Evolutionary conservation across 1,140 invertebrate species (phyloP).

Genomic region (Pseudomyrmex flavicornis): DNA sequence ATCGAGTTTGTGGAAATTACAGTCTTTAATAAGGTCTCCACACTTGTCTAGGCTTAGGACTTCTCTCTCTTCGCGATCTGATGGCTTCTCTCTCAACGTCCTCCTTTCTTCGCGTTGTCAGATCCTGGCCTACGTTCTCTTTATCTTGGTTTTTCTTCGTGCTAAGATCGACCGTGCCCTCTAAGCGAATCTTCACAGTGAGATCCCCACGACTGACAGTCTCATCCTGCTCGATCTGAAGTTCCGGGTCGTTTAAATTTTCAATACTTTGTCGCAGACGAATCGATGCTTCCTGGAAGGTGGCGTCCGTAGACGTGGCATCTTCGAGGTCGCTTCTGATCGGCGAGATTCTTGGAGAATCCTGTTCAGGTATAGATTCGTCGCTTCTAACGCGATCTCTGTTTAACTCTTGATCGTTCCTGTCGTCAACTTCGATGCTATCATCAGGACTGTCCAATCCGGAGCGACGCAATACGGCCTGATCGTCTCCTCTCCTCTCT

Average conservation of each 20-base stretch:
- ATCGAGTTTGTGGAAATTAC: conserved; percentile 13
- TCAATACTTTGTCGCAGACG: conserved; percentile 79
- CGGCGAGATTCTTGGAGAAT: conserved; percentile 78
- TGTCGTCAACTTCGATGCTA: conserved; percentile 83
- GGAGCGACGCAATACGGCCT: conserved; percentile 65
- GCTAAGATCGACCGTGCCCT: conserved; percentile 82
- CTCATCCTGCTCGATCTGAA: conserved; percentile 72
- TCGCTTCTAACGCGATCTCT: conserved; percentile 78
- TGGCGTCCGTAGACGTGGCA: conserved; percentile 66
- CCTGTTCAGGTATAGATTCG: conserved; percentile 78
- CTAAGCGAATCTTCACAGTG: conserved; percentile 81
- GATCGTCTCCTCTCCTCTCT: conserved; percentile 67
- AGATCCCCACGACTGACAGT: conserved; percentile 68
- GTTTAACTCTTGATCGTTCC: conserved; percentile 76
- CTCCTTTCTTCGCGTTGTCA: conserved; percentile 81
- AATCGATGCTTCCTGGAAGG: conserved; percentile 73
- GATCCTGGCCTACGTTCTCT: conserved; percentile 83
- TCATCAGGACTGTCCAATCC: conserved; percentile 81
- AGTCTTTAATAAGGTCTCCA: conserved; percentile 83
- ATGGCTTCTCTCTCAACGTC: conserved; percentile 75
- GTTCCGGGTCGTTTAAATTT: conserved; percentile 80
- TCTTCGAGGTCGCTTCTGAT: conserved; percentile 77
- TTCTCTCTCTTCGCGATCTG: conserved; percentile 79
- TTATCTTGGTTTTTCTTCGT: conserved; percentile 81
- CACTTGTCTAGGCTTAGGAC: conserved; percentile 83